These are phyloP conservation scores for Xiphophorus couchianus DNA, from an alignment of 2,113 vertebrate genomes.

Conservation along the genomic window DNA sequence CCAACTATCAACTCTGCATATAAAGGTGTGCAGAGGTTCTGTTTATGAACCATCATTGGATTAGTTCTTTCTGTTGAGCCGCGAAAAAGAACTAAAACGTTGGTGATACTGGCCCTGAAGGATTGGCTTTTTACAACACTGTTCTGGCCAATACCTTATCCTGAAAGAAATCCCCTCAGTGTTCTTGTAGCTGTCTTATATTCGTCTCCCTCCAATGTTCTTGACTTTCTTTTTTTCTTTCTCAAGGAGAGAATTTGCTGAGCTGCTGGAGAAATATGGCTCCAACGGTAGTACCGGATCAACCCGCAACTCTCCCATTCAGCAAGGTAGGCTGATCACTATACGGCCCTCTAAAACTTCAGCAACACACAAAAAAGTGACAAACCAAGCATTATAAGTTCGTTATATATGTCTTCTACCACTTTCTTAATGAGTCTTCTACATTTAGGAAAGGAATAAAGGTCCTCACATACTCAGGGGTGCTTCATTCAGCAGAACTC, in stretches of 20 bases:
- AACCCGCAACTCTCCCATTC: conserved; percentile 84
- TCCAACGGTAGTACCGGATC: conserved; percentile 86
- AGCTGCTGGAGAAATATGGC: conserved; percentile 88
- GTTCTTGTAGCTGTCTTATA: neutral
- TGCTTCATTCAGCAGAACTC: no score
- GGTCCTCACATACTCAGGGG: no score
- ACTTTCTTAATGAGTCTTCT: neutral
- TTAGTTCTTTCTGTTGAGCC: no score
- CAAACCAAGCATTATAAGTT: no score
- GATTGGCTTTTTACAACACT: no score
- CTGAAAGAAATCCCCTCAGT: neutral
- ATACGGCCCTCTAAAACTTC: no score
- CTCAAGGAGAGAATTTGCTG: conserved; percentile 87
- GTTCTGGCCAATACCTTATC: neutral
- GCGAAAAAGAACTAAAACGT: no score
- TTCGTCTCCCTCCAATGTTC: neutral
- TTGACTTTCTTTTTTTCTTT: conserved; percentile 13
- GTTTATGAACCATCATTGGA: no score
- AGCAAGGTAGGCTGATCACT: conserved; percentile 72
- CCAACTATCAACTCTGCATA: no score
- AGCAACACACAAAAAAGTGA: neutral
- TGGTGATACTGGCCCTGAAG: no score
- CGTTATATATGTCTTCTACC: neutral
- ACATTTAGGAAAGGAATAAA: neutral
- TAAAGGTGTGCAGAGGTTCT: no score